Base-by-base conservation (phyloP, 1,140 invertebrate species). In the Lepidurus packardi region DNA sequence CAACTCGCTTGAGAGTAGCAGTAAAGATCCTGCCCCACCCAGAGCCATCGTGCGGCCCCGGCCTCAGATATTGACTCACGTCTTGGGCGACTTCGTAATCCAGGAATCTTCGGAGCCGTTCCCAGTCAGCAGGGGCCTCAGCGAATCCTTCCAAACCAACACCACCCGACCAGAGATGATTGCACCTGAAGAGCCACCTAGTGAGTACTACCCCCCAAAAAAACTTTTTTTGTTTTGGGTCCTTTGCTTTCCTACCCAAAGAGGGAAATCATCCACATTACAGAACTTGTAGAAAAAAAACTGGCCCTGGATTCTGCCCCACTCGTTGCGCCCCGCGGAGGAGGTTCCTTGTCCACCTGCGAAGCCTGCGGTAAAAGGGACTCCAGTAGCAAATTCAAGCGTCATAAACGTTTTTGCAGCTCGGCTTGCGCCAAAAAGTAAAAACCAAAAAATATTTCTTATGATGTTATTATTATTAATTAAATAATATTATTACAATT, bases 81-180 rank as follows among this genome's bases (percentile, higher is more conserved):
- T 98, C 2, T 98, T 98, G 78, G 96, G 98, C 86, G 96, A 96
- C 24, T 98, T 96, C 85, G 93, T 98, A 4, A 98, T 98, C 82
- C 95, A 97, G 85, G 97, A 99, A 88, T 89, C 85, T 9, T 83
- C 84, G 73, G 85, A 86, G 81, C 94, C 95, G 0, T 97, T 97
- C 84, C 93, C 94, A 8, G 93, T 95, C 78, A 92, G 92, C 85
- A 84, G 81, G 10, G 41, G 11, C 43, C 41, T 34, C 45, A 45
- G 80, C 79, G 43, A 78, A 80, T 42, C 78, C 75, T 43, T 75
- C 80, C 21, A 79, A 77, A 10, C 77, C 80, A 42, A 79, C 78
- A n/a, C 13, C 73, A 43, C 45, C 16, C 73, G 44, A 21, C 65
- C 43, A 73, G 73, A 74, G n/a, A 73, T 78, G 73, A 45, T 25